Evolutionary conservation across 2,888 invertebrate species (phyloP).

Genomic region (Gibbula magus): DNA sequence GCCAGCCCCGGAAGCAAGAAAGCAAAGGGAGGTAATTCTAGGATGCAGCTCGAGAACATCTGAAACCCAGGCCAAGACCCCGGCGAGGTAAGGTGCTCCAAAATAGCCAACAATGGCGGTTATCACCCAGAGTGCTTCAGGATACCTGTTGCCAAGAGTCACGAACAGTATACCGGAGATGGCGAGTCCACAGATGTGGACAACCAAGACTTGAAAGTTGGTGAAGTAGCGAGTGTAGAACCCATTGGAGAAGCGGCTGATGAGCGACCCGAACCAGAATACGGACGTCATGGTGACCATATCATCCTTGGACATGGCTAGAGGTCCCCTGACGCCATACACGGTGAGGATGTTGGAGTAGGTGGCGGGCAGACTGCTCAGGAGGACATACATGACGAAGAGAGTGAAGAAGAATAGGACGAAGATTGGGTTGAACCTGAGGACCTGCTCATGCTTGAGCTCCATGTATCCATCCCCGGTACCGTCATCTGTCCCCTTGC

Average conservation of each 20-base stretch:
- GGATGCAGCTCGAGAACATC: background rate
- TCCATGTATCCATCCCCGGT: background rate
- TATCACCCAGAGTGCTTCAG: background rate
- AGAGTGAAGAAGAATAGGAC: background rate
- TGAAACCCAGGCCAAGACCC: background rate
- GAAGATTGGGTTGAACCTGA: background rate
- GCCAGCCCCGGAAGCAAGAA: background rate
- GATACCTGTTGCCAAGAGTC: background rate
- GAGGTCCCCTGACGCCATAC: background rate
- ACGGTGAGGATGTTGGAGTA: background rate
- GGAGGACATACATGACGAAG: background rate
- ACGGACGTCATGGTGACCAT: background rate
- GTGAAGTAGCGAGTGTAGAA: background rate
- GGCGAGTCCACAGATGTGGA: background rate
- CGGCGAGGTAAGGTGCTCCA: background rate
- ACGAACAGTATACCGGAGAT: background rate
- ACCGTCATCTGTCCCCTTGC: background rate
- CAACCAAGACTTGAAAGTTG: background rate
- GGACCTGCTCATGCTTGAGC: background rate
- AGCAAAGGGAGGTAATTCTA: background rate
- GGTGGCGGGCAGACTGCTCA: background rate
- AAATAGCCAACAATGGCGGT: background rate
- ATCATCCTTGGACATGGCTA: background rate
- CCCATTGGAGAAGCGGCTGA: background rate
- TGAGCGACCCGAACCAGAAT: background rate